Evolutionary conservation across 2,797 vertebrate genomes (phyloP), one percentile per base, ranked within the genome.

Genomic region (Pangasius djambal): DNA sequence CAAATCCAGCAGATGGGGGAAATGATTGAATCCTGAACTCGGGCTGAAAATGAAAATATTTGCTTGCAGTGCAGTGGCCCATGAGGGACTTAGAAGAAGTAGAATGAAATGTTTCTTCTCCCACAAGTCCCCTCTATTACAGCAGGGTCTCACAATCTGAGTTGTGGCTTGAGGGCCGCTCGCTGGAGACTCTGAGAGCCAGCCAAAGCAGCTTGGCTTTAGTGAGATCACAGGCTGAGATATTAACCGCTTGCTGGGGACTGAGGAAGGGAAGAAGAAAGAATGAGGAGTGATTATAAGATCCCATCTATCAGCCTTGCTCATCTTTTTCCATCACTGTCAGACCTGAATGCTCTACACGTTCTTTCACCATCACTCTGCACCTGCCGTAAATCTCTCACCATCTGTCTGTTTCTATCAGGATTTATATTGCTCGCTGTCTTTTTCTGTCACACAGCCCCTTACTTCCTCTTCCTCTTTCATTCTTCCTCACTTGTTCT

Each of bases 11-110:
- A 93, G 93, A 94, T 92, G 91, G 92, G 74, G 89, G 91, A 92
- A 92, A 92, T 92, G 91, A 94, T 92, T 94, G 91, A 86, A 90
- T 89, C 91, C 91, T 89, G 92, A 93, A 69, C 92, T 93, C 74
- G 65, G 74, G 87, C 88, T 89, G 90, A 90, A 92, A 92, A 90
- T 90, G 87, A 90, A 92, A 91, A 92, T 94, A 94, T 95, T 92
- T 95, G 91, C 91, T 93, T 88, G 86, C 75, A 85, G 91, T 90
- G 92, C 92, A 93, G 89, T 89, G 87, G 90, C 87, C 89, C 48
- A 22, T 93, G 89, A 90, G 92, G 92, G 90, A 92, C 89, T 70
- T 91, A 55, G 77, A 50, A 82, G 79, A 84, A 81, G 70, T 83
- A 69, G 81, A 86, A 65, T 84, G 82, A 92, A 89, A 87, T 85